phyloP scores from a whole-genome alignment of 2,888 invertebrate genomes.

The Chironomus tentans region DNA sequence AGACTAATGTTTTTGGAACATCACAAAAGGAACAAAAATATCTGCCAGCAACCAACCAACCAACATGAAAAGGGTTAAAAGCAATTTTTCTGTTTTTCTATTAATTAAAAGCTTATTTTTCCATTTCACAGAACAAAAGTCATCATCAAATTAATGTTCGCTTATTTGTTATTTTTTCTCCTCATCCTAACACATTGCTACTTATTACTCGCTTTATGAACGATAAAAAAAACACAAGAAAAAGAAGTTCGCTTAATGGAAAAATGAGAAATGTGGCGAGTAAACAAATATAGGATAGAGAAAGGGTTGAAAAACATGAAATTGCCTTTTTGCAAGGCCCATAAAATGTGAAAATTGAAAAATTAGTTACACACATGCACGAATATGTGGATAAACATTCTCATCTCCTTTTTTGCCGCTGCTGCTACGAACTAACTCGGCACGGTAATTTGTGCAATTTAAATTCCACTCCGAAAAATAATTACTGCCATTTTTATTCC shows the following conservation, averaged over 20 bases:
- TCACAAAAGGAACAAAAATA: background rate
- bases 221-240: background rate
- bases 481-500: slow-evolving; percentile 15
- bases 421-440: background rate
- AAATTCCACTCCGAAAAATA: slow-evolving; percentile 22
- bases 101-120: slow-evolving; percentile 25
- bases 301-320: slow-evolving; percentile 10
- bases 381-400: background rate
- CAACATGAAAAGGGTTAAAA: background rate
- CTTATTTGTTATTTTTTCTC: background rate
- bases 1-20: no score
- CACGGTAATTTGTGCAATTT: slow-evolving; percentile 25
- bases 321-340: background rate
- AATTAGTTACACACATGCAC: slow-evolving; percentile 25
- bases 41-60: background rate
- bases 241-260: background rate
- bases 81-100: background rate
- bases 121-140: slow-evolving; percentile 9
- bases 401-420: background rate
- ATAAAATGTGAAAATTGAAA: slow-evolving; percentile 22
- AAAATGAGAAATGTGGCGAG: background rate
- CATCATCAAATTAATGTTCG: slow-evolving; percentile 20
- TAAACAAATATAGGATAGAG: background rate
- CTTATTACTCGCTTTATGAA: background rate
- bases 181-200: background rate